Conservation (phyloP, 37 sponge, comb jelly and placozoan species). For the Amphimedon queenslandica region DNA sequence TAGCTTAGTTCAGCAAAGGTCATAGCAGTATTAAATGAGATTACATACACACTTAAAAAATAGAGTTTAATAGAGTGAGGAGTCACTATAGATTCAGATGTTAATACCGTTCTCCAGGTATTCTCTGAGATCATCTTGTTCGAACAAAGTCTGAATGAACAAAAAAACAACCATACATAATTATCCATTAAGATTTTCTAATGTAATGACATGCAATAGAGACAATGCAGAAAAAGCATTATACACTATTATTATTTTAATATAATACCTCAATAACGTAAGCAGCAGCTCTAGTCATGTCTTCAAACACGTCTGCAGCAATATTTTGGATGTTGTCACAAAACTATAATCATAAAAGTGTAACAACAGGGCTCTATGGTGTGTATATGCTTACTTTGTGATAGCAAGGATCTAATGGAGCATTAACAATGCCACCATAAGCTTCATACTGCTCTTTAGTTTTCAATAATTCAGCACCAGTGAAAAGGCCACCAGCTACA, state of each 20-base stretch:
- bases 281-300: constrained; percentile 74
- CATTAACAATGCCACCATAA: constrained; percentile 72
- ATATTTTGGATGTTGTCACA: constrained; percentile 81
- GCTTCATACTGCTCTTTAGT: constrained; percentile 33
- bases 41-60: too few relatives aligned
- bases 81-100: too few relatives aligned
- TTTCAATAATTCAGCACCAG: constrained; percentile 77
- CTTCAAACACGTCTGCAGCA: constrained; percentile 24
- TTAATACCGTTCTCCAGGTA: constrained; percentile 3
- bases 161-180: neutral
- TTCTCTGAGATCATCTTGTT: neutral
- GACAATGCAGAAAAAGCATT: neutral
- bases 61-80: too few relatives aligned
- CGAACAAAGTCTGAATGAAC: constrained; percentile 6
- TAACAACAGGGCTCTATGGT: neutral
- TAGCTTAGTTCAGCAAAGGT: too few relatives aligned
- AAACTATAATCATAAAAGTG: constrained; percentile 11
- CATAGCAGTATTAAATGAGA: too few relatives aligned
- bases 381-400: constrained; percentile 43
- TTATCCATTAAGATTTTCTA: neutral
- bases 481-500: constrained; percentile 73
- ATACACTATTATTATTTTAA: neutral
- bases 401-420: constrained; percentile 77
- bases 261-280: constrained; percentile 44
- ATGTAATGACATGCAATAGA: too few relatives aligned